Evolutionary conservation across 2,888 invertebrate genomes (phyloP).

Genomic region (Amaurobius ferox): DNA sequence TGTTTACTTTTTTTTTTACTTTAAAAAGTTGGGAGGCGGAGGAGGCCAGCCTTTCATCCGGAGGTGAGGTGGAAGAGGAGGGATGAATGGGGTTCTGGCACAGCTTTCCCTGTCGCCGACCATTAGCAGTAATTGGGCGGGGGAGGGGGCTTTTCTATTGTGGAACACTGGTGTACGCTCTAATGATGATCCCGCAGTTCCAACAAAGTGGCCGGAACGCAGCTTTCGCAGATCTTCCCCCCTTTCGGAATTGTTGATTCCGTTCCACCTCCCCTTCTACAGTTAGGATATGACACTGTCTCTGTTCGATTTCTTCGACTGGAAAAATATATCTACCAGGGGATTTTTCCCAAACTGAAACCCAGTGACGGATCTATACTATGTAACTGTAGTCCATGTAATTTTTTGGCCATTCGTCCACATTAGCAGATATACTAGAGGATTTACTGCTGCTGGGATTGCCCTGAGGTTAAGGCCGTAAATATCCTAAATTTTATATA

Average conservation of each 20-base stretch:
- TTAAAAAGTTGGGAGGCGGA: not conserved
- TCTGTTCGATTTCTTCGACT: not conserved
- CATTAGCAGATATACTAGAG: no score
- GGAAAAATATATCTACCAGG: not conserved
- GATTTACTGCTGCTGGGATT: no score
- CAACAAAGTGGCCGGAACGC: slow-evolving; percentile 65
- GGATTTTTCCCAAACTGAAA: not conserved
- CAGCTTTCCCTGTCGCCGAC: slow-evolving; percentile 59
- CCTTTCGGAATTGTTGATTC: not conserved
- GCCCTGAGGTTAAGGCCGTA: no score
- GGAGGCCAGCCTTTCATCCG: not conserved
- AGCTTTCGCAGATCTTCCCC: not conserved
- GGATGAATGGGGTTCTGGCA: not conserved
- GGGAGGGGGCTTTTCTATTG: not conserved
- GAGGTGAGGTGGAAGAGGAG: not conserved
- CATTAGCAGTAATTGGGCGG: slow-evolving; percentile 63
- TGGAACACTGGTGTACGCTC: slow-evolving; percentile 17
- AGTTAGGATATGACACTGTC: not conserved
- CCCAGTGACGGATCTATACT: no score
- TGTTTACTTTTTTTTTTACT: slow-evolving; percentile 3
- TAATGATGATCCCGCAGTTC: slow-evolving; percentile 63
- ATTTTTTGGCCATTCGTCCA: no score
- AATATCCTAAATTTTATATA: no score
- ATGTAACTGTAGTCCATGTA: no score
- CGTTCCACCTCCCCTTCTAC: not conserved